Percentiles rank a stretch among this genome's conserved stretches.
phyloP scores from a whole-genome alignment of 2,797 vertebrate species.

The Craterocephalus amniculus region DNA sequence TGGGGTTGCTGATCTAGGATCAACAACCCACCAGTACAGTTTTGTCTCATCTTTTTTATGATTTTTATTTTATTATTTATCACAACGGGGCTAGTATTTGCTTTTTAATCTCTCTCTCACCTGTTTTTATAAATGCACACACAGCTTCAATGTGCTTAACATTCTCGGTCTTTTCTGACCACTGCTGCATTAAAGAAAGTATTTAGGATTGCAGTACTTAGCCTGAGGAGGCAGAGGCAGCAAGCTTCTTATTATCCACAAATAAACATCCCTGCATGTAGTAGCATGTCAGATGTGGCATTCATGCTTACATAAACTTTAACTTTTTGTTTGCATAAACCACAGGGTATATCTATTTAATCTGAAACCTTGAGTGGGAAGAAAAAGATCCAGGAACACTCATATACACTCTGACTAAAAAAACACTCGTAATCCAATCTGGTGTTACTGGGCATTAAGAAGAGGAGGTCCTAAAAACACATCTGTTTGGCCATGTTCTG shows the following conservation, averaged over 20 bases:
- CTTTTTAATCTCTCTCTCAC: constrained; percentile 19
- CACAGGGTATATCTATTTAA: constrained; percentile 25
- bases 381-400: constrained; percentile 1
- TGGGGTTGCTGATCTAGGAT: too few relatives aligned
- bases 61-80: too few relatives aligned
- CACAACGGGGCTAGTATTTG: not conserved
- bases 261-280: constrained; percentile 12
- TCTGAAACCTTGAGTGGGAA: constrained; percentile 15
- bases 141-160: constrained; percentile 4
- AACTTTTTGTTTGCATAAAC: constrained; percentile 36
- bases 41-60: not conserved
- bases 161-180: constrained; percentile 17
- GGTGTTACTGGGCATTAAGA: not conserved
- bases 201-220: not conserved
- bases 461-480: not conserved
- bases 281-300: constrained; percentile 42
- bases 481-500: not conserved
- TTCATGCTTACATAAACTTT: constrained; percentile 47
- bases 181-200: constrained; percentile 12
- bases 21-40: not conserved
- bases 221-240: constrained; percentile 2
- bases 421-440: not conserved
- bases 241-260: constrained; percentile 12
- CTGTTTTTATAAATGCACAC: constrained; percentile 2
- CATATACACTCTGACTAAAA: too few relatives aligned